Percentiles rank a stretch among this genome's conserved stretches.
phyloP scores from a whole-genome alignment of 2,797 vertebrate species.

The Acanthornis magna region DNA sequence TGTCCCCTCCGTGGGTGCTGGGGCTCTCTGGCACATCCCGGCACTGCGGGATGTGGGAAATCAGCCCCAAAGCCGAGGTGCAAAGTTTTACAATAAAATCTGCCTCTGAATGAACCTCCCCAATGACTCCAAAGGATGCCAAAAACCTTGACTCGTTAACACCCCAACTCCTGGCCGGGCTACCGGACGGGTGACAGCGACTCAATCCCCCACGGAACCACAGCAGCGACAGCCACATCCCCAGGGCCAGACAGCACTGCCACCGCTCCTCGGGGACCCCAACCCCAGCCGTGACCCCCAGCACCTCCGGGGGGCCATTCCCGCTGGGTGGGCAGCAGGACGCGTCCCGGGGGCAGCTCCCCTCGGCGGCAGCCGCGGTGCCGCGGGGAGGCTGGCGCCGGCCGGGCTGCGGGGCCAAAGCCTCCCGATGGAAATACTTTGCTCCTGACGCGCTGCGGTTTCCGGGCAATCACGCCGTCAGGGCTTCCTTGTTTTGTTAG shows the following conservation, averaged over 20 bases:
- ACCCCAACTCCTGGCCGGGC: fast-evolving
- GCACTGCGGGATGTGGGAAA: neutral
- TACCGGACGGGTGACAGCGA: fast-evolving
- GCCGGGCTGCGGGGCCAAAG: conserved; percentile 7
- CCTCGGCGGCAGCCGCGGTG: neutral
- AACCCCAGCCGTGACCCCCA: fast-evolving
- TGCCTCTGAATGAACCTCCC: neutral
- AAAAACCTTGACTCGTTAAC: neutral
- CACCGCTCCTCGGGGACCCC: neutral
- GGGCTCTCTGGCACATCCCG: neutral
- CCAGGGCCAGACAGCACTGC: fast-evolving
- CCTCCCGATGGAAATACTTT: neutral
- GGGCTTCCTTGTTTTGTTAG: conserved; percentile 60
- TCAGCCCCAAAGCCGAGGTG: neutral
- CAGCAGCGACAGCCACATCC: neutral
- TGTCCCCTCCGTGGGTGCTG: neutral
- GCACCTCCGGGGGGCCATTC: neutral
- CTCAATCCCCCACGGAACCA: fast-evolving
- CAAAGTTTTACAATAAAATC: neutral
- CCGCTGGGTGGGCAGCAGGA: neutral
- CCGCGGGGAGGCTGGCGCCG: neutral
- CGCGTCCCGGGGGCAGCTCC: neutral
- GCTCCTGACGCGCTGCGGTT: conserved; percentile 36
- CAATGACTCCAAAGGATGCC: fast-evolving
- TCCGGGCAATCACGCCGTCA: neutral